These are phyloP conservation scores for Hemichromis elongatus DNA, from an alignment of 2,113 vertebrate genomes.

Conservation along the genomic window DNA sequence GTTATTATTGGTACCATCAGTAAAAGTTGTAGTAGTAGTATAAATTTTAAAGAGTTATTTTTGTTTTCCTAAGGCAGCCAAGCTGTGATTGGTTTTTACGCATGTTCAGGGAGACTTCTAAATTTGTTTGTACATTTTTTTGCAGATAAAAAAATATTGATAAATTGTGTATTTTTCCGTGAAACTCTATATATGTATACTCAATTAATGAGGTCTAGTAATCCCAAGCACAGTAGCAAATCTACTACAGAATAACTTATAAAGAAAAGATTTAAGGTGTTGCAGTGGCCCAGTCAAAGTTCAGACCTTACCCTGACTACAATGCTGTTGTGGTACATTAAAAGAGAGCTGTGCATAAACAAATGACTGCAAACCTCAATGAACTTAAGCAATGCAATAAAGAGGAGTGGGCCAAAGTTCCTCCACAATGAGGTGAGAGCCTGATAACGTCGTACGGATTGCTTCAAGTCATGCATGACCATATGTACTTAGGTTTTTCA, in stretches of 20 bases:
- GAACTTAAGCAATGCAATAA: neutral
- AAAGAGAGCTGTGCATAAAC: neutral
- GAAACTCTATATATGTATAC: neutral
- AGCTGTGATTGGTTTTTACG: neutral
- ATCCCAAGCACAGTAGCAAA: neutral
- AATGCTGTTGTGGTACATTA: neutral
- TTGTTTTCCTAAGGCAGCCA: neutral
- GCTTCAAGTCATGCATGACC: neutral
- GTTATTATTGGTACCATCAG: neutral
- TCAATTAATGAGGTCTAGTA: neutral
- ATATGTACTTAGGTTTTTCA: neutral
- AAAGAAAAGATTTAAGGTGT: neutral
- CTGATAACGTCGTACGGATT: neutral
- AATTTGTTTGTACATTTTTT: neutral
- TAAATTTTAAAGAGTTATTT: neutral
- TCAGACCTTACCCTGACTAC: neutral
- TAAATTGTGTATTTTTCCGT: neutral
- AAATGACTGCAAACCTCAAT: neutral
- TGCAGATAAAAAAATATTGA: neutral
- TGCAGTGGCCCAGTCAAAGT: neutral
- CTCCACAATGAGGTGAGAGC: neutral
- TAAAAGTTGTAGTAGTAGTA: accelerated
- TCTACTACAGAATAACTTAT: neutral
- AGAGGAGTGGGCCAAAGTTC: neutral
- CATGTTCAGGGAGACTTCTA: neutral